Evolutionary conservation across 2,888 invertebrate species (phyloP).

Genomic region (Myopa tessellatipennis): DNA sequence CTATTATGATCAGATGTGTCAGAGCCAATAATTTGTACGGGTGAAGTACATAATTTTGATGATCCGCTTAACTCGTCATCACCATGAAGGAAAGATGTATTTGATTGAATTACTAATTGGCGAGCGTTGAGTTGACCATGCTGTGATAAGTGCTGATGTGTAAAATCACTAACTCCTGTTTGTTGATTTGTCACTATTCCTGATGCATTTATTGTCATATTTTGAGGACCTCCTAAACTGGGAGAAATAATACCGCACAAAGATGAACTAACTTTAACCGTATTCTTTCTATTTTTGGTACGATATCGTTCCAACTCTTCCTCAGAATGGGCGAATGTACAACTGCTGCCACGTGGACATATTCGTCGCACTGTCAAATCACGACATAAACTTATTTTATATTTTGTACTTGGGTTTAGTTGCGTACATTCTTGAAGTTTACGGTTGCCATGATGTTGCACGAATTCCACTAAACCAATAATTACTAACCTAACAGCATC

Average conservation of each 20-base stretch:
- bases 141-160: conserved; percentile 25
- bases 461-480: conserved; percentile 81
- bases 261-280: conserved; percentile 46
- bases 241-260: conserved; percentile 44
- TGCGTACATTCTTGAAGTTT: conserved; percentile 73
- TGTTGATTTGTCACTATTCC: background rate
- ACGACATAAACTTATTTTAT: conserved; percentile 91
- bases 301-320: conserved; percentile 88
- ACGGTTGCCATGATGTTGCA: conserved; percentile 79
- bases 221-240: conserved; percentile 21
- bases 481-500: conserved; percentile 79
- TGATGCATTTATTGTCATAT: conserved; percentile 15
- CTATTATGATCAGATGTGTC: background rate
- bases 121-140: conserved; percentile 38
- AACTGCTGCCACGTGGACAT: conserved; percentile 87
- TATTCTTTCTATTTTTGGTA: conserved; percentile 74
- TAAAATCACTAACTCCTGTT: conserved; percentile 23
- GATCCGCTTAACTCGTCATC: conserved; percentile 39
- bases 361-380: conserved; percentile 82
- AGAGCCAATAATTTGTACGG: conserved; percentile 51
- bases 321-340: conserved; percentile 93
- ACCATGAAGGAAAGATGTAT: conserved; percentile 36
- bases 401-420: conserved; percentile 76
- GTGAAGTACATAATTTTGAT: conserved; percentile 51
- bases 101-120: conserved; percentile 37